phyloP scores from a whole-genome alignment of 2,888 invertebrate genomes.

The Cactoblastis cactorum region DNA sequence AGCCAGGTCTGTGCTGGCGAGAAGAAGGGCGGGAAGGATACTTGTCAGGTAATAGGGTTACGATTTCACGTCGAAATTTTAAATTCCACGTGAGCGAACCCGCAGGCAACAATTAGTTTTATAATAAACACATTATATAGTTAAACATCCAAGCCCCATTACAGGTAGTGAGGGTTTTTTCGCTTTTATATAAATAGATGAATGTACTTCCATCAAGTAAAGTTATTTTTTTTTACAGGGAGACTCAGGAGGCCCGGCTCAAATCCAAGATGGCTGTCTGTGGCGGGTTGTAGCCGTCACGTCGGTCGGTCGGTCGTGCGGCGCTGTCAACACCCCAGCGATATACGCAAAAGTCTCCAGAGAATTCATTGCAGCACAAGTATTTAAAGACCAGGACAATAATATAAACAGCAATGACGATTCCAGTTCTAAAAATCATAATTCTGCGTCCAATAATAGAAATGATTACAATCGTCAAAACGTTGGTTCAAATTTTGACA shows the following conservation, averaged over 20 bases:
- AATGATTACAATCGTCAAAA: background rate
- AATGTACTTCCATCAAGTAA: no score
- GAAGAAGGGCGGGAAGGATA: conserved; percentile 53
- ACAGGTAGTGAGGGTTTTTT: no score
- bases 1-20: conserved; percentile 66
- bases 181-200: no score
- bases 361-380: conserved; percentile 35
- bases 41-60: conserved; percentile 75
- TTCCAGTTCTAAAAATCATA: background rate
- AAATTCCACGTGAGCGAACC: no score
- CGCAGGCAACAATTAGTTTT: no score
- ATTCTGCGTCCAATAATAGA: background rate
- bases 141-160: no score
- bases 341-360: conserved; percentile 50
- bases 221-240: conserved; percentile 40
- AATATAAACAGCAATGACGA: conserved; percentile 7
- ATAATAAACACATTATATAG: no score
- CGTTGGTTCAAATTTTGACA: background rate
- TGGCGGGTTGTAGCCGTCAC: conserved; percentile 68
- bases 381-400: conserved; percentile 23
- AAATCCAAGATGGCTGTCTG: conserved; percentile 58
- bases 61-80: no score
- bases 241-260: conserved; percentile 68
- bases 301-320: conserved; percentile 61
- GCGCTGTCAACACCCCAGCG: conserved; percentile 59